Conservation (phyloP, 2,888 invertebrate species). For the Apoda limacodes region DNA sequence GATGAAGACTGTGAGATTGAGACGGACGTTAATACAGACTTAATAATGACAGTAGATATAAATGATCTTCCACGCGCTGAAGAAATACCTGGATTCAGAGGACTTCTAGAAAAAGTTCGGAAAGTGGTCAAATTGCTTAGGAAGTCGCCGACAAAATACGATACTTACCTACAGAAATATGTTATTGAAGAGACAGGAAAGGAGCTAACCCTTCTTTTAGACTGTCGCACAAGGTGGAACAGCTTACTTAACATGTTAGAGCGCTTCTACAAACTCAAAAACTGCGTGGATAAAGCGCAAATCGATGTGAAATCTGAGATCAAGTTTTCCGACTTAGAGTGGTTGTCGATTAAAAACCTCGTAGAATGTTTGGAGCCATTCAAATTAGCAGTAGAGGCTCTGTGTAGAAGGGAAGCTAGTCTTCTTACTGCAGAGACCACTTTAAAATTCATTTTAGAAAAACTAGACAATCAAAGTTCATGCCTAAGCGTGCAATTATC, state of each 20-base stretch:
- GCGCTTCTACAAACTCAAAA: conserved; percentile 17
- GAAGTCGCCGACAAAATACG: conserved; percentile 15
- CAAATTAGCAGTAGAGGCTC: too few species aligned
- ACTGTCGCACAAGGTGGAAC: conserved; percentile 14
- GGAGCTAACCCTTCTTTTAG: conserved; percentile 14
- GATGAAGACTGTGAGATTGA: conserved; percentile 9
- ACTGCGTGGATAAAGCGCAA: conserved; percentile 21
- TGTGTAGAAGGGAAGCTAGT: too few species aligned
- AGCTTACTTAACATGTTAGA: conserved; percentile 15
- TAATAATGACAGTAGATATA: conserved; percentile 6
- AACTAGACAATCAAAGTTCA: too few species aligned
- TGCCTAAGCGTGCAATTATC: too few species aligned
- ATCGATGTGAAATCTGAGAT: conserved; percentile 20
- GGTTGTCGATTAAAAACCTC: too few species aligned
- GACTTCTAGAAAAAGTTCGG: conserved; percentile 13
- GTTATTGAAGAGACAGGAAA: conserved; percentile 13
- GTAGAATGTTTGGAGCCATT: too few species aligned
- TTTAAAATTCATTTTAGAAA: too few species aligned
- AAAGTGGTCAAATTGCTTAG: conserved; percentile 12
- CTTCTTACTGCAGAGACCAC: too few species aligned
- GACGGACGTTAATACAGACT: conserved; percentile 10
- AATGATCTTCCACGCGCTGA: too few species aligned
- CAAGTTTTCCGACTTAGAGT: conserved; percentile 17
- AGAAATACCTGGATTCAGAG: conserved; percentile 9
- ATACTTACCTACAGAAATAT: conserved; percentile 14